Evolutionary conservation across 2,888 invertebrate genomes (phyloP).

Genomic region (Julus scanicus): DNA sequence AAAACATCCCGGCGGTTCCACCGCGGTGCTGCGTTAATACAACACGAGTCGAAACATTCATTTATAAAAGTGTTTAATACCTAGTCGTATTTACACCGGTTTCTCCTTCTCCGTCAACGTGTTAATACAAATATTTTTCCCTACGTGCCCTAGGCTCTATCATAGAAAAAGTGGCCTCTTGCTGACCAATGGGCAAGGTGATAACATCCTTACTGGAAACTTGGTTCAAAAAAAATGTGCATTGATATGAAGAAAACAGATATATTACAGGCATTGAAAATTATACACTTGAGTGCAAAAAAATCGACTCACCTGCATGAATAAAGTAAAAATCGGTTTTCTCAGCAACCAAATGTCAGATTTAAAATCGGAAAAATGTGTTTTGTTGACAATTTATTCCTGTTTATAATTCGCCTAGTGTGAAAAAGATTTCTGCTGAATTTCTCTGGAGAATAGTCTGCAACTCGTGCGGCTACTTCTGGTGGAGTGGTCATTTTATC

Average conservation of each 20-base stretch:
- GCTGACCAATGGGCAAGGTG: neutral
- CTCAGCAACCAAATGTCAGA: no score
- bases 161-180: neutral
- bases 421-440: no score
- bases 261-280: no score
- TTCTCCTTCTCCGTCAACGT: neutral
- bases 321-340: no score
- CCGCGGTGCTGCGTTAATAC: constrained; percentile 5
- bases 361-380: no score
- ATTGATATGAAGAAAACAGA: neutral
- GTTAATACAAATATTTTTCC: neutral
- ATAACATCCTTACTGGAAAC: neutral
- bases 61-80: constrained; percentile 29
- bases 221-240: neutral
- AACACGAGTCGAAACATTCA: neutral
- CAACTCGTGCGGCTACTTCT: no score
- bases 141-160: neutral
- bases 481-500: no score
- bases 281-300: no score
- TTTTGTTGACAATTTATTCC: no score
- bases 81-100: neutral
- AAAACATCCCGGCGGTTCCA: neutral
- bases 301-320: no score
- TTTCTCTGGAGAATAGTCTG: no score
- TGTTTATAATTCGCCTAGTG: no score